Percentiles rank a stretch among this genome's conserved stretches.
Evolutionary conservation across 2,113 vertebrate species (phyloP).

Genomic region (Acanthisitta chloris): DNA sequence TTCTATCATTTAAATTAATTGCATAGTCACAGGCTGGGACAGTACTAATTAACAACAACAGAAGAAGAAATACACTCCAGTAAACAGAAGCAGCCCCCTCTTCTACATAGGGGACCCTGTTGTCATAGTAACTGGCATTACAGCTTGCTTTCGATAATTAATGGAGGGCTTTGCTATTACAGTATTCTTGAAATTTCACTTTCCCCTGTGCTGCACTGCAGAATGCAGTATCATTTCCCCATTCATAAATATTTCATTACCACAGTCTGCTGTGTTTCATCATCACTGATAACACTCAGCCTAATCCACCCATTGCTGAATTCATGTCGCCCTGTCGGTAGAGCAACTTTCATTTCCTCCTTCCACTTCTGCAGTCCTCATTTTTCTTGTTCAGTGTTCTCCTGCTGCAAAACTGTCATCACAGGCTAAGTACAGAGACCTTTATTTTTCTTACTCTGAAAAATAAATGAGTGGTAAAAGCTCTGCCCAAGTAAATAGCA

Average conservation of each 20-base stretch:
- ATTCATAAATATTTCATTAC: constrained; percentile 87
- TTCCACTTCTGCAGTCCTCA: constrained; percentile 7
- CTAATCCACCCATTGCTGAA: constrained; percentile 61
- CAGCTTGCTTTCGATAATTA: constrained; percentile 81
- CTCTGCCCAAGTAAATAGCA: not conserved
- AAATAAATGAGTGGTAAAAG: not conserved
- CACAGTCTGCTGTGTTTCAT: constrained; percentile 72
- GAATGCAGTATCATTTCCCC: constrained; percentile 78
- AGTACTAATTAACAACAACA: constrained; percentile 15
- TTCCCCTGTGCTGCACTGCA: constrained; percentile 76
- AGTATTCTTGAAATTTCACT: constrained; percentile 75
- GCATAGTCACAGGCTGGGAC: not conserved
- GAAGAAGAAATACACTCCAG: constrained; percentile 50
- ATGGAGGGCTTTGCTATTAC: constrained; percentile 80
- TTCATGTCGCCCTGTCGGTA: constrained; percentile 31
- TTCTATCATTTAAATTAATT: not conserved
- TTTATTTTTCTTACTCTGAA: not conserved
- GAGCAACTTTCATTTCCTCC: constrained; percentile 21
- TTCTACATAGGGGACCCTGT: constrained; percentile 73
- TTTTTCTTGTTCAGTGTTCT: constrained; percentile 4
- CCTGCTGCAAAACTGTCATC: constrained; percentile 14
- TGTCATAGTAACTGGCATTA: constrained; percentile 80
- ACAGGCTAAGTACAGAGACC: not conserved
- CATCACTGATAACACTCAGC: constrained; percentile 43
- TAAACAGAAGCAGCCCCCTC: constrained; percentile 15